phyloP scores from a whole-genome alignment of 2,797 vertebrate genomes.

The Clarias laeviceps region DNA sequence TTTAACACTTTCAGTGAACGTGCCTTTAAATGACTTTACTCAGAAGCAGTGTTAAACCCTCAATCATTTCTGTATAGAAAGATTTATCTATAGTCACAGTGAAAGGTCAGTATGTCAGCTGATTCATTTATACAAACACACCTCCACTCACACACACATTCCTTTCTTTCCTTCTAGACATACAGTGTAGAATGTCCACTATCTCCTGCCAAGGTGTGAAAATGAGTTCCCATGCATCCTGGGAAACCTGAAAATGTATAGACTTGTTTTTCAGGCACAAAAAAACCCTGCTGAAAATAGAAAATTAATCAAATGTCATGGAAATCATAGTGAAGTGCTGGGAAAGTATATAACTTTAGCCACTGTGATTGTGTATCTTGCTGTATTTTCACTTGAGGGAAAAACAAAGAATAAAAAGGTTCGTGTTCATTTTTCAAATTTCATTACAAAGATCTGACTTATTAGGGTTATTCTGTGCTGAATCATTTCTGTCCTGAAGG shows the following conservation, averaged over 20 bases:
- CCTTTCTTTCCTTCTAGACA: neutral
- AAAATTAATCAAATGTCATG: neutral
- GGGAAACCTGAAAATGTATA: neutral
- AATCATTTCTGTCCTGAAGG: neutral
- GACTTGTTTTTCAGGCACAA: neutral
- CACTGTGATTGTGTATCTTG: neutral
- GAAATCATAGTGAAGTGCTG: neutral
- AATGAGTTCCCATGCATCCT: neutral
- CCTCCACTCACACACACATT: neutral
- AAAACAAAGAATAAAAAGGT: neutral
- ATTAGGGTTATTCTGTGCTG: neutral
- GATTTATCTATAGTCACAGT: constrained; percentile 29
- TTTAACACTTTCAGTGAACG: constrained; percentile 38
- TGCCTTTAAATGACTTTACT: neutral
- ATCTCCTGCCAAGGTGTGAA: neutral
- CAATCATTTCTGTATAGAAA: constrained; percentile 58
- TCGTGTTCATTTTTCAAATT: neutral
- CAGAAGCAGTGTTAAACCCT: constrained; percentile 39
- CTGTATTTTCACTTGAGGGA: neutral
- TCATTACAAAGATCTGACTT: neutral
- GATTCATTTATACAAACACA: neutral
- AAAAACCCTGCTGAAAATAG: neutral
- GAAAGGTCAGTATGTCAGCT: neutral
- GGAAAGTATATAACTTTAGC: neutral
- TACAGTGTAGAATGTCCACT: neutral